Base-by-base conservation (phyloP, 1,140 invertebrate genomes). In the Zaprionus kolodkinae region DNA sequence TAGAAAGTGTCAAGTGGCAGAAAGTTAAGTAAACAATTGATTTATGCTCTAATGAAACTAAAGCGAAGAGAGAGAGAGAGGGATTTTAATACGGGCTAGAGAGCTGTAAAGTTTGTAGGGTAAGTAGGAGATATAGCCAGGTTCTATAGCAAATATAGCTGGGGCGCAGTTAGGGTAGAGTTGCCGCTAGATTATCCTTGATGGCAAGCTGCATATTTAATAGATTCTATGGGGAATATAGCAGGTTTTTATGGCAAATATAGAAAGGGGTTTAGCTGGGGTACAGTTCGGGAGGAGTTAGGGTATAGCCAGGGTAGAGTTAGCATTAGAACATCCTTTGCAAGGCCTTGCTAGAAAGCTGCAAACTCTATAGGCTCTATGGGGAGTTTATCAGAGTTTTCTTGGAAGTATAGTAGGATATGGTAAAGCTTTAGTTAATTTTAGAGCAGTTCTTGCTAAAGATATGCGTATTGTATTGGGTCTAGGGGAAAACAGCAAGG, bases 1-100 rank as follows among this genome's bases (percentile, higher is more conserved):
- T 1, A 11, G 54, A 3, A 27, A 35, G 17, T 65, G 40, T 45
- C 40, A 65, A 65, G 63, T 65, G 63, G 36, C 63, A 13, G 27
- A 65, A 65, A 65, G 30, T 65, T 65, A 35, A 55, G 36, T n/a
- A 40, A 66, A 66, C 64, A 57, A 66, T 66, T 66, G 64, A 66
- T 66, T 66, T 66, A 66, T 48, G 54, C 54, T 54, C 25, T 36
- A 66, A 57, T 66, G 55, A 27, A 25, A 56, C n/a, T 66, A 15
- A 55, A 55, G 11, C 6, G 25, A 30, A 12, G n/a, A 55, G 13
- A 13, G 21, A 21, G 21, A 21, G 21, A 12, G n/a, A 33, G 13
- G 6, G 25, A 55, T 27, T 55, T 55, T 55, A 55, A 55, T 55
- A 5, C 12, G 12, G 30, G 40, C n/a, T 45, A 2, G 7, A 15